These are phyloP conservation scores for Onychomys leucogaster DNA, from an alignment of 2,797 vertebrate species.

Conservation along the genomic window DNA sequence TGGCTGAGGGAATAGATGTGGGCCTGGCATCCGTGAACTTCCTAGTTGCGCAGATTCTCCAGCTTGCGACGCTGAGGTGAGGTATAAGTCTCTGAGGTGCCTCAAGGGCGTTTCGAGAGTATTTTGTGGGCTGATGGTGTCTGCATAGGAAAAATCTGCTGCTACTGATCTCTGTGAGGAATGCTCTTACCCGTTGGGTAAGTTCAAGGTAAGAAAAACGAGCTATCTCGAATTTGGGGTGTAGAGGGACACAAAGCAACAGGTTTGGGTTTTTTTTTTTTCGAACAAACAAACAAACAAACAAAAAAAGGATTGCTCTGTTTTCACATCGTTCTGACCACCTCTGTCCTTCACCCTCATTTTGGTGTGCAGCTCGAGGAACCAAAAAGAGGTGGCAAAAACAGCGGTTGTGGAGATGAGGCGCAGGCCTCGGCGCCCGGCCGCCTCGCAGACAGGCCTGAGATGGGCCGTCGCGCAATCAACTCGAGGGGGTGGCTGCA, in stretches of 20 bases:
- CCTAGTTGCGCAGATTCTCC: not conserved
- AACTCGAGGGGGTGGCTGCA: constrained; percentile 64
- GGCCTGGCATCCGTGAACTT: not conserved
- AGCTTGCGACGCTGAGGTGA: not conserved
- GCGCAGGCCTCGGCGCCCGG: constrained; percentile 72
- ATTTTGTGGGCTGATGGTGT: not conserved
- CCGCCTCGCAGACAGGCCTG: constrained; percentile 69
- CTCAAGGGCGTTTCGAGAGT: not conserved
- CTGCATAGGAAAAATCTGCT: not conserved
- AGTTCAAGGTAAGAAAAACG: not conserved
- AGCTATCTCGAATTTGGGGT: not conserved
- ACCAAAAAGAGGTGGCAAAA: constrained; percentile 63
- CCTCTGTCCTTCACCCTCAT: constrained; percentile 57
- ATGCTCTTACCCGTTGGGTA: not conserved
- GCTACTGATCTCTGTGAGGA: not conserved
- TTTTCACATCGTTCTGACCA: not conserved
- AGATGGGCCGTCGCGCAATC: constrained; percentile 72
- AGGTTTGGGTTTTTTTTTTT: not conserved
- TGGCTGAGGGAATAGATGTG: not conserved
- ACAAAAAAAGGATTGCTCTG: not conserved
- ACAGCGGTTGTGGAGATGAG: constrained; percentile 10
- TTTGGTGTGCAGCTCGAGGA: not conserved
- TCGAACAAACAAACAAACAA: not conserved
- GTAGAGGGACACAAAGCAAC: constrained; percentile 11
- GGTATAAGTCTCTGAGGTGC: constrained; percentile 1